Evolutionary conservation across 2,888 invertebrate genomes (phyloP).

Genomic region (Acleris laterana): DNA sequence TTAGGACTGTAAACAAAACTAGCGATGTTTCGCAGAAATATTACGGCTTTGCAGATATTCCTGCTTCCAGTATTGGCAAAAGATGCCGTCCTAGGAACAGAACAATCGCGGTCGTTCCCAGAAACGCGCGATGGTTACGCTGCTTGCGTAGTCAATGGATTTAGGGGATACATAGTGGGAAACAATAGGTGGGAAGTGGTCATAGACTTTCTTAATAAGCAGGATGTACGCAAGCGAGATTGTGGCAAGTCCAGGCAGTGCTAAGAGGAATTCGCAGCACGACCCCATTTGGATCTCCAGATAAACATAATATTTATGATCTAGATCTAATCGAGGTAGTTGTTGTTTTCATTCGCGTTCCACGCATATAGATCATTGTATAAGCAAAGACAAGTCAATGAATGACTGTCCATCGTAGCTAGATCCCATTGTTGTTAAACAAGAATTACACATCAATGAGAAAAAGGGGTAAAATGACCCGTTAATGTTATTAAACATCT

Average conservation of each 20-base stretch:
- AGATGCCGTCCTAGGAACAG: conserved; percentile 64
- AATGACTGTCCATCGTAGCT: conserved; percentile 38
- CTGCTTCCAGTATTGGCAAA: conserved; percentile 46
- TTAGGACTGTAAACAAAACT: conserved; percentile 47
- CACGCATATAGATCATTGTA: conserved; percentile 48
- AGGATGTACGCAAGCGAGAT: conserved; percentile 3
- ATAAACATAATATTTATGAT: conserved; percentile 8
- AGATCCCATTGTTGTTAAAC: conserved; percentile 38
- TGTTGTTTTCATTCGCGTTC: conserved; percentile 57
- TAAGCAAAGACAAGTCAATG: conserved; percentile 45
- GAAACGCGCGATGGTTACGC: conserved; percentile 59
- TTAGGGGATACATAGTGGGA: conserved; percentile 55
- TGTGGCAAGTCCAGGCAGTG: no score
- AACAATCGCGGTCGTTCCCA: conserved; percentile 67
- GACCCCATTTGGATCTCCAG: not conserved
- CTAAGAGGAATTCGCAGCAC: no score
- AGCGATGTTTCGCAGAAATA: conserved; percentile 48
- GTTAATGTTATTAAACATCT: conserved; percentile 26
- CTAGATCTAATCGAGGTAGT: conserved; percentile 40
- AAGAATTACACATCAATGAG: conserved; percentile 29
- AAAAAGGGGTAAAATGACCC: conserved; percentile 17
- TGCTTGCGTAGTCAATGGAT: conserved; percentile 44
- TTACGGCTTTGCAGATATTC: conserved; percentile 49
- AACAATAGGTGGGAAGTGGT: conserved; percentile 69
- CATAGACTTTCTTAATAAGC: conserved; percentile 40